A percentile compares a stretch with the other conserved stretches of the same genome.
Evolutionary conservation across 2,113 vertebrate species (phyloP).

Genomic region (Emydura subglobosa): DNA sequence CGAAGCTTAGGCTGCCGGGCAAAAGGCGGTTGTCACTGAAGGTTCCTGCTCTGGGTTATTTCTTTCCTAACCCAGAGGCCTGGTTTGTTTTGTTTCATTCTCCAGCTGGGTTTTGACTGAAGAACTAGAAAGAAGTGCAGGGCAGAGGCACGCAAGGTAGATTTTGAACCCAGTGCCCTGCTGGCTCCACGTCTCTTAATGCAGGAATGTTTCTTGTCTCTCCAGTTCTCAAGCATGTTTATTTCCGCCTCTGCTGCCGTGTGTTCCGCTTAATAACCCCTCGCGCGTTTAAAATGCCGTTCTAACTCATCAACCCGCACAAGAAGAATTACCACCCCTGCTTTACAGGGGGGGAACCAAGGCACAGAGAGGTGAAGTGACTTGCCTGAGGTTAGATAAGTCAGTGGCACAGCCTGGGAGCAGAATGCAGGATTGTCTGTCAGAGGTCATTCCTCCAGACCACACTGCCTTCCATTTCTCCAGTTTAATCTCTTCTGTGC

Average conservation of each 20-base stretch:
- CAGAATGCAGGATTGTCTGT: not conserved
- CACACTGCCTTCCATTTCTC: not conserved
- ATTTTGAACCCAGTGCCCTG: not conserved
- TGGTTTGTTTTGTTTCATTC: not conserved
- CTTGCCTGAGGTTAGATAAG: not conserved
- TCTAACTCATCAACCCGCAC: not conserved
- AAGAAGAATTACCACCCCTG: not conserved
- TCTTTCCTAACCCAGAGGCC: not conserved
- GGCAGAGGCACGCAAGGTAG: not conserved
- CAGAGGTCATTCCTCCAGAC: not conserved
- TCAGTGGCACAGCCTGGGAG: not conserved
- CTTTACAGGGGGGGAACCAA: not conserved
- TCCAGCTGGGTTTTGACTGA: not conserved
- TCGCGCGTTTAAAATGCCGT: not conserved
- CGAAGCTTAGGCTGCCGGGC: slow-evolving; percentile 12
- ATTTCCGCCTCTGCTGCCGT: not conserved
- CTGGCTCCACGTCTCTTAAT: not conserved
- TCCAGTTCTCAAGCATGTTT: not conserved
- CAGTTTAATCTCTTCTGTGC: not conserved
- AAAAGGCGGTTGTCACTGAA: not conserved
- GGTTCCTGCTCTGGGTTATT: not conserved
- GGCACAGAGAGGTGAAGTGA: not conserved
- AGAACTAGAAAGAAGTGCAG: not conserved
- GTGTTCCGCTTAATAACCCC: not conserved
- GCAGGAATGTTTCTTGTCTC: not conserved